Percentiles rank a stretch among this genome's conserved stretches.
Conservation (phyloP, 2,888 invertebrate species). For the Parnassius mnemosyne region DNA sequence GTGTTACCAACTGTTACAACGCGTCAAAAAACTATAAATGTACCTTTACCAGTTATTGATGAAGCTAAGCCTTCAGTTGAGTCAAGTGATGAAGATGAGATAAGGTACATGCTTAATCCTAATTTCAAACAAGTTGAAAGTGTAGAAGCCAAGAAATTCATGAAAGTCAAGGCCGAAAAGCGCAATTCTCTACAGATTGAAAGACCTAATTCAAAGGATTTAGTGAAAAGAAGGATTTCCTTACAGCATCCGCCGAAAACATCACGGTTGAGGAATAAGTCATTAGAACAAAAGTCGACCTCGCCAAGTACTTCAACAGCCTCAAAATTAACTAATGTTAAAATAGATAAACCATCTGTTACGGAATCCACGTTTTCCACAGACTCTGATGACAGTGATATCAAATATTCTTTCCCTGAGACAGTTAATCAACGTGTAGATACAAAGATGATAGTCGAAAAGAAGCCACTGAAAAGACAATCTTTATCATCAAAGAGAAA, state of each 20-base stretch:
- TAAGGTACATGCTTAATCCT: conserved; percentile 72
- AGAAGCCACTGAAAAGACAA: conserved; percentile 46
- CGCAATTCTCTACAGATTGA: conserved; percentile 68
- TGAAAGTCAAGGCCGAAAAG: conserved; percentile 63
- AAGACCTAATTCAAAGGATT: conserved; percentile 63
- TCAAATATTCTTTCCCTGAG: conserved; percentile 72
- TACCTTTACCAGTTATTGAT: conserved; percentile 34
- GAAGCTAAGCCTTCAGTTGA: conserved; percentile 38
- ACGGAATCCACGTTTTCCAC: conserved; percentile 49
- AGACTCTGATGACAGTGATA: conserved; percentile 71
- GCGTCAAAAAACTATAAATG: conserved; percentile 44
- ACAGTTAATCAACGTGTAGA: conserved; percentile 28
- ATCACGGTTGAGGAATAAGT: conserved; percentile 58
- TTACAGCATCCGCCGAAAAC: conserved; percentile 67
- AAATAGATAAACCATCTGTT: conserved; percentile 10
- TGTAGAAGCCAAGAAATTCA: conserved; percentile 53
- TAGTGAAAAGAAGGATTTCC: conserved; percentile 61
- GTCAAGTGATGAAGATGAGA: conserved; percentile 66
- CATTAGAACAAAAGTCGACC: conserved; percentile 46
- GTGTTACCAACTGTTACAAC: conserved; percentile 45
- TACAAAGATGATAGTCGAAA: conserved; percentile 23
- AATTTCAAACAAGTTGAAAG: conserved; percentile 52
- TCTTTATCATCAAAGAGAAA: conserved; percentile 56
- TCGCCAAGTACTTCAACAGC: conserved; percentile 24
- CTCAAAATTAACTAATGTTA: conserved; percentile 1